phyloP scores from a whole-genome alignment of 2,797 vertebrate species.

The Pristis pectinata region DNA sequence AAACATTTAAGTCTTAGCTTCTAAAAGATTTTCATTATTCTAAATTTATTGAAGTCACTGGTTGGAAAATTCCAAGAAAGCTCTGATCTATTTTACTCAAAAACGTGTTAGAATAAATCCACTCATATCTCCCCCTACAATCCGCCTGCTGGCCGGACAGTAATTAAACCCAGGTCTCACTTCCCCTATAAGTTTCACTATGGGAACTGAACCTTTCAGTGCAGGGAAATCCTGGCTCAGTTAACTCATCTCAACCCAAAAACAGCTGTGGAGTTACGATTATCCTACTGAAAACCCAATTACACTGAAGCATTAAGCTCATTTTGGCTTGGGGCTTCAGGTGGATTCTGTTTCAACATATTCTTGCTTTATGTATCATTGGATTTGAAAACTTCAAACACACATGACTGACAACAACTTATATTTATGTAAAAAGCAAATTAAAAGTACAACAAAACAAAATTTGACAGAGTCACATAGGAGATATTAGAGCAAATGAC shows the following conservation, averaged over 20 bases:
- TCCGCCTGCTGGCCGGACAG: no score
- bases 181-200: background rate
- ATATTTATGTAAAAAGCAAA: no score
- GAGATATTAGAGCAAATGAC: no score
- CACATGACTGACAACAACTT: no score
- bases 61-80: constrained; percentile 1
- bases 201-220: no score
- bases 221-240: background rate
- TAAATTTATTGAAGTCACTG: background rate
- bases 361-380: background rate
- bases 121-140: background rate
- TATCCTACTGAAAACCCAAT: background rate
- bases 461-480: no score
- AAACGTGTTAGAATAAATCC: background rate
- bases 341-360: background rate
- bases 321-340: background rate
- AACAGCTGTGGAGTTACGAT: background rate
- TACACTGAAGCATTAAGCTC: background rate
- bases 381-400: background rate
- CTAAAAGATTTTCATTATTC: background rate
- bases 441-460: no score
- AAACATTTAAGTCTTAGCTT: background rate
- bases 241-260: background rate
- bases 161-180: background rate
- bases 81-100: background rate